These are phyloP conservation scores for Leptobrachium ailaonicum DNA, from an alignment of 2,113 vertebrate genomes.

Conservation along the genomic window DNA sequence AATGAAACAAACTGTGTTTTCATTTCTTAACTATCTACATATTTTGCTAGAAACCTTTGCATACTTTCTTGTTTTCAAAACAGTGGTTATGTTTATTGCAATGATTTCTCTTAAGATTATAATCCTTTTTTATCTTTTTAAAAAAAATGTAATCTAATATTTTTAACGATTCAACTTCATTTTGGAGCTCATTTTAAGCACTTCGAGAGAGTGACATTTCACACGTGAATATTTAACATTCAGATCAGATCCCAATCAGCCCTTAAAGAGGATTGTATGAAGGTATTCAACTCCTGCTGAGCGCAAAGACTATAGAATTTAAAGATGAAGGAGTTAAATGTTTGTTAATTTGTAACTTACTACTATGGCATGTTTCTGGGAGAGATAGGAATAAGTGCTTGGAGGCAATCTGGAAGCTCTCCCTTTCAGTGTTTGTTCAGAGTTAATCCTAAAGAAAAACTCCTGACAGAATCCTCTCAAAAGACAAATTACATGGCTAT, in stretches of 20 bases:
- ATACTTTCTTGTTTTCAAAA: too few species aligned
- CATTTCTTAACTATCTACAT: too few species aligned
- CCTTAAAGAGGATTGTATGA: not conserved
- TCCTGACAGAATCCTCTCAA: constrained; percentile 62
- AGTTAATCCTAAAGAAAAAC: constrained; percentile 54
- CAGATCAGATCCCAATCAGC: constrained; percentile 1
- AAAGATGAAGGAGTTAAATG: constrained; percentile 42
- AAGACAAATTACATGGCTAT: constrained; percentile 64
- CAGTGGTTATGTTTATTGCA: not conserved
- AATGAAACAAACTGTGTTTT: too few species aligned
- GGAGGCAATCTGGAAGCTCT: constrained; percentile 50
- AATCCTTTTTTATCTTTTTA: not conserved
- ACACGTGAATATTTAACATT: not conserved
- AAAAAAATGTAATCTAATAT: not conserved
- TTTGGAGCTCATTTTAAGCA: not conserved
- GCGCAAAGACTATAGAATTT: not conserved
- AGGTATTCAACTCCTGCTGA: constrained; percentile 13
- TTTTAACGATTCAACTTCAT: too few species aligned
- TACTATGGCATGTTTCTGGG: constrained; percentile 50
- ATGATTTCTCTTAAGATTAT: not conserved
- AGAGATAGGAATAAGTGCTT: constrained; percentile 52
- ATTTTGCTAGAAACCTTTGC: too few species aligned
- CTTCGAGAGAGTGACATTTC: not conserved
- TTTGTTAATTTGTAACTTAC: constrained; percentile 59
- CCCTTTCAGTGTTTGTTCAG: constrained; percentile 57